Conservation (phyloP, 2,888 invertebrate genomes). For the Deilephila elpenor region DNA sequence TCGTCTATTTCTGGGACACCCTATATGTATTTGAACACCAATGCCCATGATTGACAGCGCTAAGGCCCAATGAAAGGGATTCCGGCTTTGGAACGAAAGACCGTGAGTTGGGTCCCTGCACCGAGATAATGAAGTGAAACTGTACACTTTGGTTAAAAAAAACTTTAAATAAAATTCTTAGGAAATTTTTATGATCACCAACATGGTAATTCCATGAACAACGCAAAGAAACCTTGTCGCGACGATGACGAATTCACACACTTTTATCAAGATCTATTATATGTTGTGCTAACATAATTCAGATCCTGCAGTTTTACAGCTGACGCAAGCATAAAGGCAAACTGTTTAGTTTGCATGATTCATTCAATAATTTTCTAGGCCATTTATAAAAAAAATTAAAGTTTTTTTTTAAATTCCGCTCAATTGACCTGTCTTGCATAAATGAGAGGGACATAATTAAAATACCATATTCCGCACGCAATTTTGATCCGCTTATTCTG, state of each 20-base stretch:
- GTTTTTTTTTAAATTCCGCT: no score
- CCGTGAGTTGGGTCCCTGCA: no score
- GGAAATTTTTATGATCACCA: not conserved
- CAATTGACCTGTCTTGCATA: no score
- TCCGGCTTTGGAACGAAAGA: no score
- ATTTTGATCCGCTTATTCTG: not conserved
- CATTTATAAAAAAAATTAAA: not conserved
- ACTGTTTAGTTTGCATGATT: not conserved
- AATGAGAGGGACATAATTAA: not conserved
- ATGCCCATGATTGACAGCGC: no score
- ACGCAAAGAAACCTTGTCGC: not conserved
- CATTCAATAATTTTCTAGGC: not conserved
- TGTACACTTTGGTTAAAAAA: no score
- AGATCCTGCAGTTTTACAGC: not conserved
- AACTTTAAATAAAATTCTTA: no score
- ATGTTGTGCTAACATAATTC: conserved; percentile 29
- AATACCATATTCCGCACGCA: not conserved
- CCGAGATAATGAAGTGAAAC: no score
- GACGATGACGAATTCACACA: conserved; percentile 6
- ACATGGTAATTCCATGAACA: not conserved
- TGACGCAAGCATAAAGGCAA: not conserved
- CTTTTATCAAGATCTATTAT: conserved; percentile 17
- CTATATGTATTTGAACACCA: no score
- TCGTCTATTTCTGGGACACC: no score
- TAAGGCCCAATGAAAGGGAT: no score